Evolutionary conservation across 2,888 invertebrate species (phyloP).

Genomic region (Callinectes sapidus): DNA sequence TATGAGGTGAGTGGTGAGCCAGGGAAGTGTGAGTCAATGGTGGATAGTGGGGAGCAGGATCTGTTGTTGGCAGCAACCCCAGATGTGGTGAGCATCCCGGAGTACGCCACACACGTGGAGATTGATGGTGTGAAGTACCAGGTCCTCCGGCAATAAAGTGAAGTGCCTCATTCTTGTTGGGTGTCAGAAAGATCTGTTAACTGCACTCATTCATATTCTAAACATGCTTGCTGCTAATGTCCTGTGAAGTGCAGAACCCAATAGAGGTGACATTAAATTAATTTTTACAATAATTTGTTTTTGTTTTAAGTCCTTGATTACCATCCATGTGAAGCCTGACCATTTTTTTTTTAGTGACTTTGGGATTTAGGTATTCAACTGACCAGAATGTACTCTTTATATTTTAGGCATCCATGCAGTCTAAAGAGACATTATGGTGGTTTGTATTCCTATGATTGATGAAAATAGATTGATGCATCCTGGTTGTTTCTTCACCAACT

Average conservation of each 20-base stretch:
- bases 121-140: slow-evolving; percentile 67
- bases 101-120: slow-evolving; percentile 61
- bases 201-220: neutral
- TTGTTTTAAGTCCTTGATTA: neutral
- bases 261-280: neutral
- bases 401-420: too few species aligned
- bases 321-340: neutral
- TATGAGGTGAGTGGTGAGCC: slow-evolving; percentile 25
- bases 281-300: neutral
- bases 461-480: too few species aligned
- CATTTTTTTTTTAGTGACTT: neutral
- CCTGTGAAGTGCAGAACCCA: neutral
- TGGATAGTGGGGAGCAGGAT: slow-evolving; percentile 43
- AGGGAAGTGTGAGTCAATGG: slow-evolving; percentile 53
- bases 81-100: slow-evolving; percentile 57
- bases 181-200: neutral
- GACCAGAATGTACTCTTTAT: too few species aligned
- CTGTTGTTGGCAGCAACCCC: slow-evolving; percentile 47
- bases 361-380: too few species aligned
- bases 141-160: slow-evolving; percentile 50
- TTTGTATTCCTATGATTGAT: too few species aligned
- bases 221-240: neutral
- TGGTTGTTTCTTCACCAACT: too few species aligned
- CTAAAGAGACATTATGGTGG: too few species aligned
- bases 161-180: neutral